These are phyloP conservation scores for Entomobrya proxima DNA, from an alignment of 2,888 invertebrate species.

Conservation along the genomic window DNA sequence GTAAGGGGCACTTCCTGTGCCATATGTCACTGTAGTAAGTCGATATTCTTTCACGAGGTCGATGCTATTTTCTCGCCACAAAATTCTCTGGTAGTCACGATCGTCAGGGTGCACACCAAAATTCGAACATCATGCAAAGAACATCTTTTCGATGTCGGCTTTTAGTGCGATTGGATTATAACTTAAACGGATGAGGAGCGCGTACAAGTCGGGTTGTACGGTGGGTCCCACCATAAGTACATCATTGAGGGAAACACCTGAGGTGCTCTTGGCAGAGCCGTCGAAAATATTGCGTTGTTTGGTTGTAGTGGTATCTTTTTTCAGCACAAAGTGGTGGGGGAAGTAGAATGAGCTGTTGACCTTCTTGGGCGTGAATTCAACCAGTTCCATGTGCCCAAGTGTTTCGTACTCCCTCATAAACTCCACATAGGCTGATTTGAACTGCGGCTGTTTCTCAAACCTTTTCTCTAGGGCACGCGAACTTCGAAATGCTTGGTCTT, in stretches of 20 bases:
- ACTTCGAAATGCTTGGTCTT: background rate
- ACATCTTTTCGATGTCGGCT: constrained; percentile 77
- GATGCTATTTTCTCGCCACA: constrained; percentile 76
- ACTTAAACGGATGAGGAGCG: constrained; percentile 76
- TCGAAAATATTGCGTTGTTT: constrained; percentile 68
- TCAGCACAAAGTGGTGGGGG: constrained; percentile 68
- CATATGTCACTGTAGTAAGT: constrained; percentile 76
- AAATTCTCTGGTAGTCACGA: constrained; percentile 76
- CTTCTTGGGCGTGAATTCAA: background rate
- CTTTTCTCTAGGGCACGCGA: background rate
- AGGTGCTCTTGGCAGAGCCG: constrained; percentile 30
- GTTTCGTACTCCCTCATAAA: background rate
- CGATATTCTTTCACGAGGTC: constrained; percentile 68
- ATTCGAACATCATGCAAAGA: too few relatives aligned
- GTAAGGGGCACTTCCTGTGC: constrained; percentile 76
- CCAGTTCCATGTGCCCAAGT: background rate
- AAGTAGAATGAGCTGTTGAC: background rate
- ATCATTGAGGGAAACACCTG: constrained; percentile 76
- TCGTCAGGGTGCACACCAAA: constrained; percentile 75
- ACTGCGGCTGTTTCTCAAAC: background rate
- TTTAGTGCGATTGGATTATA: constrained; percentile 75
- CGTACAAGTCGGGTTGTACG: constrained; percentile 76
- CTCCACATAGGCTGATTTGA: background rate
- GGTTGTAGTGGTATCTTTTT: constrained; percentile 53
- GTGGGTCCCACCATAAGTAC: constrained; percentile 76